Base-by-base conservation (phyloP, 2,888 invertebrate species). In the Cordilura impudica region DNA sequence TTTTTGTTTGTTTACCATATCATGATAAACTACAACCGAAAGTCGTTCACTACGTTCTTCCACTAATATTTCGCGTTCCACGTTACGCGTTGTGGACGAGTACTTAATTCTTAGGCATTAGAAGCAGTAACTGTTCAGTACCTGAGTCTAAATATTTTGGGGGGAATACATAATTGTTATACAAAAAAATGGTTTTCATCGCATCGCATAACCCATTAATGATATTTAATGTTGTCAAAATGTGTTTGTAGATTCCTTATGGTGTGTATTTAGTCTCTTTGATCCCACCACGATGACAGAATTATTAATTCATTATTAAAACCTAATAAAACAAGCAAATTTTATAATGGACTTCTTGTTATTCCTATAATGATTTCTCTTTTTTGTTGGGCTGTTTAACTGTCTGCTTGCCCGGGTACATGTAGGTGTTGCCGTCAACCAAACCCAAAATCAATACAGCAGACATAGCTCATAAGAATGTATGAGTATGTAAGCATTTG, bases 241-340 rank as follows among this genome's bases (percentile, higher is more conserved):
- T 26, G n/a, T 12, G 4, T 26, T 39, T 23, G 18, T 18, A 53
- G 16, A 14, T 14, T n/a, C 2, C 49, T 19, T 29, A 23, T 70
- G 4, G 43, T 51, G 7, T 61, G 43, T 45, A 35, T 43, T 45
- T 29, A 35, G 16, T 16, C 7, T 43, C 43, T 69, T 19, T 45
- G 49, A 66, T 66, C 39, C 54, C 71, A 56, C 66, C 67, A 75
- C 71, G 79, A 75, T 75, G 79, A 79, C 75, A 75, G 75, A 75
- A 79, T 75, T 79, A 79, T 79, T 72, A 72, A 79, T 79, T 79
- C 58, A 5, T 75, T 75, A 49, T 67, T 63, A 61, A 66, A 51
- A 69, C 60, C 66, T 66, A 71, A 71, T 71, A 71, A 72, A 67
- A 26, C 29, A 54, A 53, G 63, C 70, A 70, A 65, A 65, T 53